Evolutionary conservation across 2,888 invertebrate genomes (phyloP).

Genomic region (Pristionchus entomophagus): DNA sequence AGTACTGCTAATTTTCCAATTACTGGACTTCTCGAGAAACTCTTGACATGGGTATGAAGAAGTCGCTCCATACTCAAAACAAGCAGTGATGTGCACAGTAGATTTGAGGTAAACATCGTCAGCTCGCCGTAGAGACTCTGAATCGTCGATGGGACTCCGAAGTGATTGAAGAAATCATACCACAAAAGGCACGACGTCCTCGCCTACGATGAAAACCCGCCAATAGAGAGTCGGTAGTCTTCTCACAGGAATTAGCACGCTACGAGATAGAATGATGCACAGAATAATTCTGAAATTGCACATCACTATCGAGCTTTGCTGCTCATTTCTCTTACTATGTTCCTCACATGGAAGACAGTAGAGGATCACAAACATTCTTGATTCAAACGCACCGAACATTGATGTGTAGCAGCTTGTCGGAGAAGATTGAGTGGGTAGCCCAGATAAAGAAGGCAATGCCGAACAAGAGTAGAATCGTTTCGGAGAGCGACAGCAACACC

Average conservation of each 20-base stretch:
- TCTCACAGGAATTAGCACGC: background rate
- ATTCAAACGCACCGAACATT: background rate
- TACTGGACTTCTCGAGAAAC: background rate
- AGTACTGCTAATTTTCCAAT: too few relatives aligned
- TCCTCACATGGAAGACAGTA: too few relatives aligned
- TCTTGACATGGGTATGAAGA: background rate
- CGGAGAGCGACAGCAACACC: background rate
- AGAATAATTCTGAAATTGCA: background rate
- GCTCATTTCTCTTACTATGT: too few relatives aligned
- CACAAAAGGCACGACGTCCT: background rate
- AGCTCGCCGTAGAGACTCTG: background rate
- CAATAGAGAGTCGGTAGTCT: background rate
- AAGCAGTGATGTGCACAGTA: background rate
- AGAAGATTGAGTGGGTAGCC: background rate
- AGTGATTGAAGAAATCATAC: background rate
- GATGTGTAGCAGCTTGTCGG: background rate
- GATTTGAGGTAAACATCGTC: background rate
- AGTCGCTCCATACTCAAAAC: background rate
- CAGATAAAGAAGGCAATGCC: background rate
- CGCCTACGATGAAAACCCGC: background rate
- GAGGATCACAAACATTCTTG: too few relatives aligned
- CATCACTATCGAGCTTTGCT: too few relatives aligned
- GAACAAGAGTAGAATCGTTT: background rate
- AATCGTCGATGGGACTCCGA: too few relatives aligned
- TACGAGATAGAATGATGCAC: background rate